A percentile compares a stretch with the other conserved stretches of the same genome.
Evolutionary conservation across 2,113 vertebrate species (phyloP).

Genomic region (Oreocharis arfaki): DNA sequence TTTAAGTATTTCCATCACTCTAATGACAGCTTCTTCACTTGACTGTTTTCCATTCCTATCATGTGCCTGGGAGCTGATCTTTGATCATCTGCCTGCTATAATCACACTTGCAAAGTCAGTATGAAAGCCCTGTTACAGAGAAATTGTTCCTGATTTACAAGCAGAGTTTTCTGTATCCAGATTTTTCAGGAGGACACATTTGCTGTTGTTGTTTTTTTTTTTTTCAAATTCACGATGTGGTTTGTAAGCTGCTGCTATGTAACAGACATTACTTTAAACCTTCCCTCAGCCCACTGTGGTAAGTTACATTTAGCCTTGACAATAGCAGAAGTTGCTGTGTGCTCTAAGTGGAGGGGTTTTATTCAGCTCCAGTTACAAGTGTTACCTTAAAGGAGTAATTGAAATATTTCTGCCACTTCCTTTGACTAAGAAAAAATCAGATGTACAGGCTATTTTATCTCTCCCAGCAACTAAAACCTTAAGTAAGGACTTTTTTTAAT

Average conservation of each 20-base stretch:
- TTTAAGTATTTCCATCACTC: constrained; percentile 8
- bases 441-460: not conserved
- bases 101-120: not conserved
- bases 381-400: not conserved
- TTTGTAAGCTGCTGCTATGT: not conserved
- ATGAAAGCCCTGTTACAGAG: not conserved
- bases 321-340: not conserved
- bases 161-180: not conserved
- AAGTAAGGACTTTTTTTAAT: not conserved
- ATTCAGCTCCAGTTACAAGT: not conserved
- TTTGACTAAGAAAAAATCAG: not conserved
- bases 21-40: constrained; percentile 9
- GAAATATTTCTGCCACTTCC: not conserved
- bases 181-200: not conserved
- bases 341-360: not conserved
- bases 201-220: not conserved
- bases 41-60: constrained; percentile 29
- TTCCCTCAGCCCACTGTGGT: not conserved
- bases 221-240: not conserved
- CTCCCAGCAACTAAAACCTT: not conserved
- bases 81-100: constrained; percentile 4
- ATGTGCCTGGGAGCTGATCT: constrained; percentile 12
- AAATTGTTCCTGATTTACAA: not conserved
- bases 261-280: not conserved
- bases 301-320: not conserved